Conservation (phyloP, 2,888 invertebrate species). For the Hedychridium roseum region DNA sequence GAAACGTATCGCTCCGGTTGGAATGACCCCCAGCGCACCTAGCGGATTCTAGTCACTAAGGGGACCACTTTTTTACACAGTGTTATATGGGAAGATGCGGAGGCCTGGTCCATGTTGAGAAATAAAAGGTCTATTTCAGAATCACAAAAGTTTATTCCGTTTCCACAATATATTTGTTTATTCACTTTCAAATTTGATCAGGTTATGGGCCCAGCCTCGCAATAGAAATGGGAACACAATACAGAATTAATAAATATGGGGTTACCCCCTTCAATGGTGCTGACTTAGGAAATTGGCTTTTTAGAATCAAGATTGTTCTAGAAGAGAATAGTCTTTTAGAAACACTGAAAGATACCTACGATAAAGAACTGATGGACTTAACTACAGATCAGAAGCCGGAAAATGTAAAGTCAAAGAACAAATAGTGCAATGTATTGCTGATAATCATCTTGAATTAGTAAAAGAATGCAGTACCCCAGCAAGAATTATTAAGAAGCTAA, state of each 20-base stretch:
- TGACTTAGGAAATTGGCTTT: neutral
- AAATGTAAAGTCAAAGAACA: neutral
- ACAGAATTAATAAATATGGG: neutral
- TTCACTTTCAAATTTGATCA: neutral
- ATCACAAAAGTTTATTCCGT: too few relatives aligned
- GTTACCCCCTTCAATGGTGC: neutral
- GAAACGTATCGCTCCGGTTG: too few relatives aligned
- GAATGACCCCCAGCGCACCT: too few relatives aligned
- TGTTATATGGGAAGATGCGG: too few relatives aligned
- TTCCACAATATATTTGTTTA: too few relatives aligned
- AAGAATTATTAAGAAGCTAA: neutral
- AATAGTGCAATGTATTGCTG: neutral
- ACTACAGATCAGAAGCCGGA: too few relatives aligned
- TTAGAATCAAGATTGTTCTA: neutral
- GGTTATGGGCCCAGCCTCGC: constrained; percentile 2
- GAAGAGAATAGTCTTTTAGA: neutral
- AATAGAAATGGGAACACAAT: neutral
- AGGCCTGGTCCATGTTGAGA: too few relatives aligned
- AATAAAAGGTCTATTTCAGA: too few relatives aligned
- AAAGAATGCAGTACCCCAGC: neutral
- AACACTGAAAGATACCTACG: neutral
- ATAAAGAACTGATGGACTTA: neutral
- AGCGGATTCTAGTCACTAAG: too few relatives aligned
- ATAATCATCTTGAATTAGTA: neutral
- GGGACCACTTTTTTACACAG: too few relatives aligned